Percentiles rank a stretch among this genome's conserved stretches.
These are phyloP conservation scores for Sebastes iracundus DNA, from an alignment of 2,797 vertebrate genomes.

Conservation along the genomic window DNA sequence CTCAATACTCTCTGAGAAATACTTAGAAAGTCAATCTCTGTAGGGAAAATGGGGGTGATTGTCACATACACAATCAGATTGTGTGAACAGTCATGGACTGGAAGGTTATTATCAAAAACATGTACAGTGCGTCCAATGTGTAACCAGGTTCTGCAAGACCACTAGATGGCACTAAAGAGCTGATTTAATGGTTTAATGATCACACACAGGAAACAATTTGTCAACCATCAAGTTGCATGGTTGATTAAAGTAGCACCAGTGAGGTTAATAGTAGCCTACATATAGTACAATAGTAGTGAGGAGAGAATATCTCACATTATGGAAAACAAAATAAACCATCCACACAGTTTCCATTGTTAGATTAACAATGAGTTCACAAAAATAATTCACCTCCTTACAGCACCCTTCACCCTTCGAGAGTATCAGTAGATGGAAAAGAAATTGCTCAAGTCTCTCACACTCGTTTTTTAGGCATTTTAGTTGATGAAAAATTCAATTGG, in stretches of 20 bases:
- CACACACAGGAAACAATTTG: background rate
- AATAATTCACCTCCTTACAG: background rate
- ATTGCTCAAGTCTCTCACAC: no score
- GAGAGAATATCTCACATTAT: background rate
- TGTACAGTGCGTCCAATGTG: fast-evolving
- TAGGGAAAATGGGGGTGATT: background rate
- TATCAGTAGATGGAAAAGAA: no score
- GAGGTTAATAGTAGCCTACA: background rate
- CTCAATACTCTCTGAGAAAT: background rate
- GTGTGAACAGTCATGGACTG: background rate
- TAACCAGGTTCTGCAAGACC: background rate
- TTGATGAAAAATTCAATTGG: no score
- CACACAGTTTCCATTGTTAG: background rate
- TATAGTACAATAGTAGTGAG: background rate
- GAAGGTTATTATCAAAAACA: background rate
- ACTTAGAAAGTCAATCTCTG: background rate
- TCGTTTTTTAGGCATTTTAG: no score
- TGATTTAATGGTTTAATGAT: background rate
- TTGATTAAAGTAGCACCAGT: background rate
- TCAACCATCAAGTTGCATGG: no score
- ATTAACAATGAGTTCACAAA: background rate
- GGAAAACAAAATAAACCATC: background rate
- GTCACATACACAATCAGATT: background rate
- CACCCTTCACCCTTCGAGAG: background rate
- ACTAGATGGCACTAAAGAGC: slow-evolving; percentile 48